Percentiles rank a stretch among this genome's conserved stretches.
Conservation (phyloP, 2,113 vertebrate genomes). For the Riparia riparia region DNA sequence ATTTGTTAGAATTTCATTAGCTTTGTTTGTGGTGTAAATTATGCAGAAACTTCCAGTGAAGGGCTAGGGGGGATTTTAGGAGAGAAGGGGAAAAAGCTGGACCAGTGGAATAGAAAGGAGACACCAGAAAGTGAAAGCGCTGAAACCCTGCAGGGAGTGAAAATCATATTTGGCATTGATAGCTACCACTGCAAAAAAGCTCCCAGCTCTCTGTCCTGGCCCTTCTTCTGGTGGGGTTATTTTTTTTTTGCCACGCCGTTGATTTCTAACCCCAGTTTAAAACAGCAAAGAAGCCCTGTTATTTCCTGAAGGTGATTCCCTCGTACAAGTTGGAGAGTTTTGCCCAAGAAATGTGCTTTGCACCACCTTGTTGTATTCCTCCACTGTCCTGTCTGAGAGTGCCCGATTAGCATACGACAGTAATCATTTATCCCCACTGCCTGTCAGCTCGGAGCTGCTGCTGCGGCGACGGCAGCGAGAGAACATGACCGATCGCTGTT, state of each 20-base stretch:
- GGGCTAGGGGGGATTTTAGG: background rate
- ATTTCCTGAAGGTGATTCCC: constrained; percentile 59
- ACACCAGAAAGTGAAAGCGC: background rate
- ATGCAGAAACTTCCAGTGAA: background rate
- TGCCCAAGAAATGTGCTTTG: background rate
- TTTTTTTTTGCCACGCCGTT: background rate
- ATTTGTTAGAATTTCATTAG: background rate
- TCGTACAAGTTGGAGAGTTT: constrained; percentile 57
- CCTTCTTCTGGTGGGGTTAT: background rate
- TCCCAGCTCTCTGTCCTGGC: background rate
- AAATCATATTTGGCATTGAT: constrained; percentile 22
- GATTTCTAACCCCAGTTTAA: background rate
- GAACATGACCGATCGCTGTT: constrained; percentile 67
- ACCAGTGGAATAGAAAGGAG: background rate
- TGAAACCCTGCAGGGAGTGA: background rate
- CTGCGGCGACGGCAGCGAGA: constrained; percentile 43
- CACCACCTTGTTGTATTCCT: constrained; percentile 50
- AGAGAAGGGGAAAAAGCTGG: background rate
- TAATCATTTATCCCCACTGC: constrained; percentile 60
- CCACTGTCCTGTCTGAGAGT: constrained; percentile 45
- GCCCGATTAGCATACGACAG: constrained; percentile 76
- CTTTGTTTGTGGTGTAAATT: constrained; percentile 3
- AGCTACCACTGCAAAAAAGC: constrained; percentile 22
- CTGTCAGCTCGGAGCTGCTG: constrained; percentile 57
- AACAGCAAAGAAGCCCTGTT: background rate